Evolutionary conservation across 2,888 invertebrate species (phyloP), one percentile per base, ranked within the genome.

Genomic region (Willowsia nigromaculata): DNA sequence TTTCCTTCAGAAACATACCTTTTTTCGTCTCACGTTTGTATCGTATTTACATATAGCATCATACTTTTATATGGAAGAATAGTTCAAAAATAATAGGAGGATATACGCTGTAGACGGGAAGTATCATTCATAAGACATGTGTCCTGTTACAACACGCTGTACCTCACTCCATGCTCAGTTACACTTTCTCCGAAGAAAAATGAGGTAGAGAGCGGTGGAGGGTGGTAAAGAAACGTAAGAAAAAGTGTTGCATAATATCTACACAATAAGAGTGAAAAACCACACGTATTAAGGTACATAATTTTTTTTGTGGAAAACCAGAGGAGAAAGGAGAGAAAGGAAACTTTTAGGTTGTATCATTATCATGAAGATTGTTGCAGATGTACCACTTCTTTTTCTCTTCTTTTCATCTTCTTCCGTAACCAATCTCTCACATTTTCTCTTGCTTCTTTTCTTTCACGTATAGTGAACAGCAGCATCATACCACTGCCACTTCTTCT

Each of bases 371-470:
- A 81, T 85, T 76, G 85, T 71, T 85, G 40, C 68, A 84, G 84
- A 84, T 84, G 68, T 80, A 78, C 78, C 33, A 59, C 81, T 68
- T 37, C 56, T 71, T 71, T 83, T 56, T 71, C 56, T 9, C 9
- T 40, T 86, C 68, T 53, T 65, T 83, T 76, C 71, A 50, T 83
- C 83, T 83, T 82, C 62, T 59, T 74, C 84, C 74, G 62, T 71
- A 78, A 50, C 84, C 50, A 74, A 85, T 80, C 88, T 78, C 62
- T 88, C 82, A 87, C 84, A 76, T 74, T 84, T 68, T 87, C 87
- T 71, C 53, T n/a, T 50, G 53, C 47, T 80, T 80, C 40, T 62
- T 25, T 62, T 59, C 81, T 40, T 81, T n/a, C 81, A 81, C 27
- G 81, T 59, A 81, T 25, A 25, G 68, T 47, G 15, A 47, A 53